Evolutionary conservation across 1,140 invertebrate species (phyloP).

Genomic region (Coenobita brevimanus): DNA sequence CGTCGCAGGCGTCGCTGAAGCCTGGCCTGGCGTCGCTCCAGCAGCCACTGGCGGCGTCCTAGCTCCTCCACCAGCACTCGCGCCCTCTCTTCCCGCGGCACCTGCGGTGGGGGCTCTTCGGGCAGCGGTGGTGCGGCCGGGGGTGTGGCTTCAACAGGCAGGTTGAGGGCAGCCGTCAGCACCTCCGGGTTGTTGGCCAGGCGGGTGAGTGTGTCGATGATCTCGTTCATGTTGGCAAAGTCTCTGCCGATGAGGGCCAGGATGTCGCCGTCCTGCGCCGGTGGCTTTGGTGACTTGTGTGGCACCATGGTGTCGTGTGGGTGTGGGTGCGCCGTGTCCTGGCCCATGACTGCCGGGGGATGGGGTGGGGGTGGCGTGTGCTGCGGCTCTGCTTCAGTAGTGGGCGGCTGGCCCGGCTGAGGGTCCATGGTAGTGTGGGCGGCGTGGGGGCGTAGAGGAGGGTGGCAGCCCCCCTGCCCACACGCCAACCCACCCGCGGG

Average conservation of each 20-base stretch:
- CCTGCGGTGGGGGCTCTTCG: background rate
- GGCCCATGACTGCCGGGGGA: constrained; percentile 28
- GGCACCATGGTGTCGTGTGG: background rate
- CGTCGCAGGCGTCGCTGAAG: constrained; percentile 83
- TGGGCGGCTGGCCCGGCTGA: constrained; percentile 32
- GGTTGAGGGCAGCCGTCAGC: constrained; percentile 18
- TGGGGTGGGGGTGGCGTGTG: background rate
- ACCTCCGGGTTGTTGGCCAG: constrained; percentile 58
- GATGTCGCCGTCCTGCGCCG: constrained; percentile 46
- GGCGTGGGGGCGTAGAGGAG: constrained; percentile 57
- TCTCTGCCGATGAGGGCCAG: constrained; percentile 53
- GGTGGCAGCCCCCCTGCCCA: constrained; percentile 55
- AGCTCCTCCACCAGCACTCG: constrained; percentile 74
- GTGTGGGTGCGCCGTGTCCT: constrained; percentile 9
- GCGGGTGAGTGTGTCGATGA: constrained; percentile 53
- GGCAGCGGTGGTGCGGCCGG: no score
- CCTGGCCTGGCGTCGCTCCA: constrained; percentile 81
- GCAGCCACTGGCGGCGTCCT: constrained; percentile 78
- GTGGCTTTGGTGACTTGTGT: constrained; percentile 34
- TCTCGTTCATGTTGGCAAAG: constrained; percentile 55
- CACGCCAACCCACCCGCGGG: constrained; percentile 52
- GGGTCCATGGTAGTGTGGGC: constrained; percentile 64
- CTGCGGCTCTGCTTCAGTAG: background rate
- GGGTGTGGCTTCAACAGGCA: background rate
- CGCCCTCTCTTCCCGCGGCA: constrained; percentile 71